Base-by-base conservation (phyloP, 2,113 vertebrate species). In the Pachyramphus minor region DNA sequence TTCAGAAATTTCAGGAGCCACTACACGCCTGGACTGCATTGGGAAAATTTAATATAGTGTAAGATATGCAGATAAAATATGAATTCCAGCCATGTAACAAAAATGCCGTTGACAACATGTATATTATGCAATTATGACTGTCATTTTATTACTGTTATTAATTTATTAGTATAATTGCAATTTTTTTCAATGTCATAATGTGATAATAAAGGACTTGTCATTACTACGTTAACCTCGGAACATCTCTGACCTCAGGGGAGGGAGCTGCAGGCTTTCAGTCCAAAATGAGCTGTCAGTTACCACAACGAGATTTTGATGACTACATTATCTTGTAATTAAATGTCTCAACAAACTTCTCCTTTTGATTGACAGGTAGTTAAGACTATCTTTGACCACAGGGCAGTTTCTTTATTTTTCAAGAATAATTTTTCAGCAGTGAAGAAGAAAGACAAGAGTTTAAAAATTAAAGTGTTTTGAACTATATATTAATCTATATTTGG, bases 271-370 rank as follows among this genome's bases (percentile, higher is more conserved):
- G 96, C 97, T 98, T 98, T 97, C 97, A 98, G 97, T 97, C 97
- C 97, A 98, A 98, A 98, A 98, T 98, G 97, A 98, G 97, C 98
- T 98, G 98, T 98, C 98, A 98, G 97, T 98, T 98, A 98, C 95
- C 97, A 96, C 97, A 97, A 98, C 55, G 95, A 97, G 97, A 97
- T 98, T 97, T 98, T 98, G 97, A 98, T 98, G 98, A 98, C 97
- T 98, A 98, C 97, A 98, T 98, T 98, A 98, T 98, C 97, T 98
- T 97, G 93, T 98, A 98, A 99, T 99, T 99, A 98, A 98, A 98
- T 98, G 97, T 97, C 98, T 98, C 97, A 98, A 98, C 98, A 98
- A 98, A 98, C 97, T 98, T 98, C 94, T 97, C 94, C 91, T 97
- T 97, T 97, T 98, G 98, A 98, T 97, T 98, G 98, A 98, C 98